These are phyloP conservation scores for Picathartes gymnocephalus DNA, from an alignment of 2,113 vertebrate species.

Conservation along the genomic window DNA sequence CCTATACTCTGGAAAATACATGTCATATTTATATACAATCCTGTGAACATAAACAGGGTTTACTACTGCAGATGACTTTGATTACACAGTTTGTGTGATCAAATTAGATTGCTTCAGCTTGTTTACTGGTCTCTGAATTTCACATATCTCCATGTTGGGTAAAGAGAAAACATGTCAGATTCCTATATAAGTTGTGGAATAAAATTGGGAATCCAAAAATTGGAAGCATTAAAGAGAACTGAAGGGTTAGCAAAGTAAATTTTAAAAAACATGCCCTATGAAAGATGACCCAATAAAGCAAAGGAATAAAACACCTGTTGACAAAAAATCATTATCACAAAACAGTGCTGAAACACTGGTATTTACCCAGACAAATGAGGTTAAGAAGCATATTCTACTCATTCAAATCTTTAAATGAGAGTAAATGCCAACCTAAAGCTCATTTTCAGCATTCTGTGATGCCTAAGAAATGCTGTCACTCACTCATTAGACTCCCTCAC, in stretches of 20 bases:
- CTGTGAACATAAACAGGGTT: not conserved
- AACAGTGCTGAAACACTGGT: not conserved
- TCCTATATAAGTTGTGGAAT: not conserved
- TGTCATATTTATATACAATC: not conserved
- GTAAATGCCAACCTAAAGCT: conserved; percentile 5
- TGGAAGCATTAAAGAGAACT: not conserved
- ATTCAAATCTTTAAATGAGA: conserved; percentile 24
- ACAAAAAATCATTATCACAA: not conserved
- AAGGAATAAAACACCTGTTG: not conserved
- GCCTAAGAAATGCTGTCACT: conserved; percentile 36
- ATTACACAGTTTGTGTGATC: not conserved
- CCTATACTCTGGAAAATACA: not conserved
- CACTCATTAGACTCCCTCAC: conserved; percentile 53
- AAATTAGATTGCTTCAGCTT: not conserved
- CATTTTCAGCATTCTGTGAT: conserved; percentile 5
- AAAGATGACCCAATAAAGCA: not conserved
- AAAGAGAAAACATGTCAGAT: not conserved
- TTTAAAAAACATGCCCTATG: not conserved
- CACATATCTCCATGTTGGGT: not conserved
- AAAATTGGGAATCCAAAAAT: not conserved
- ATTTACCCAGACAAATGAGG: not conserved
- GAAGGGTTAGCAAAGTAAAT: not conserved
- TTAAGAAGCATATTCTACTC: not conserved
- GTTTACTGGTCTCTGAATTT: not conserved
- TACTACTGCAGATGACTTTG: not conserved